Conservation (phyloP, 92 coral and sea anemone genomes). For the Zoanthus gigantus region DNA sequence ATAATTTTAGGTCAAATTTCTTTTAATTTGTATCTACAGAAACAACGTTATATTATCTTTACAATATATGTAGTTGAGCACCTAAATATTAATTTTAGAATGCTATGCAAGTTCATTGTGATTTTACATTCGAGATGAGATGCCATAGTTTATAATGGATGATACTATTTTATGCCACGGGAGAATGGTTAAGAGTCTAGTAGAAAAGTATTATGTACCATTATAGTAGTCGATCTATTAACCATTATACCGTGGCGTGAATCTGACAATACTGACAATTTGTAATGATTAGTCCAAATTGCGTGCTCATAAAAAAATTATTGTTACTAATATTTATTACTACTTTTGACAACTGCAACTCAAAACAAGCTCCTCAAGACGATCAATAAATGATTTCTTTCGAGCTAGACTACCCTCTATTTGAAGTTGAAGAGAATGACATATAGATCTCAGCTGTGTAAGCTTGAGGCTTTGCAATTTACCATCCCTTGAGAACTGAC, state of each 20-base stretch:
- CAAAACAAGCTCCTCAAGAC: slow-evolving; percentile 23
- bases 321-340: not conserved
- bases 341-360: slow-evolving; percentile 16
- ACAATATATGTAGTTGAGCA: not conserved
- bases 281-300: too few relatives aligned
- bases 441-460: slow-evolving; percentile 33
- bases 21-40: not conserved
- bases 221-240: too few relatives aligned
- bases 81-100: not conserved
- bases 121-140: not conserved
- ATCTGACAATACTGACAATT: too few relatives aligned
- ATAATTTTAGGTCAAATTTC: too few relatives aligned
- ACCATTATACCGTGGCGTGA: too few relatives aligned
- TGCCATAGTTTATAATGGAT: not conserved
- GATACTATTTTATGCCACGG: not conserved
- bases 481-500: slow-evolving; percentile 34
- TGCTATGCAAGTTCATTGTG: not conserved
- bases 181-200: too few relatives aligned
- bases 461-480: slow-evolving; percentile 43
- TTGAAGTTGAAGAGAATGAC: slow-evolving; percentile 4
- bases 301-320: too few relatives aligned
- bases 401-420: slow-evolving; percentile 24
- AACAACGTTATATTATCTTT: not conserved
- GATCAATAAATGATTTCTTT: slow-evolving; percentile 49
- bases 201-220: too few relatives aligned